Percentiles rank a stretch among this genome's conserved stretches.
phyloP scores from a whole-genome alignment of 2,113 vertebrate genomes.

The Pyrgilauda ruficollis region DNA sequence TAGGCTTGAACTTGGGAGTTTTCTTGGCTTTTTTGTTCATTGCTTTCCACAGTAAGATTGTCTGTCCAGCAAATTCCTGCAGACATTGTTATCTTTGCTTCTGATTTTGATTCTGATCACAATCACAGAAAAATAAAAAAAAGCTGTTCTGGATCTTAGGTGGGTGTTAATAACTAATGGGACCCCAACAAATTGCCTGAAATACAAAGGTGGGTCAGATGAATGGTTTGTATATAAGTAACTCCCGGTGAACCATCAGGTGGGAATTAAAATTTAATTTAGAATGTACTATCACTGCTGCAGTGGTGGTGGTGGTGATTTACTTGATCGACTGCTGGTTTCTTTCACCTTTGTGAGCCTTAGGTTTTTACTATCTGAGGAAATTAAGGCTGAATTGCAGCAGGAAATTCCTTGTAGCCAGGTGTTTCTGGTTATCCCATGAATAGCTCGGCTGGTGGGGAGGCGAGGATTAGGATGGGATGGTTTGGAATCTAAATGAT shows the following conservation, averaged over 20 bases:
- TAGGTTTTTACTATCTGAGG: slow-evolving; percentile 82
- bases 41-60: background rate
- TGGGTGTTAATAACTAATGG: slow-evolving; percentile 67
- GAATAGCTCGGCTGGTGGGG: slow-evolving; percentile 69
- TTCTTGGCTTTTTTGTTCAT: background rate
- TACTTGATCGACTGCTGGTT: slow-evolving; percentile 82
- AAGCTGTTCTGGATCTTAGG: background rate
- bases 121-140: background rate
- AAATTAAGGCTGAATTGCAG: slow-evolving; percentile 85
- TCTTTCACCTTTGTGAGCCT: slow-evolving; percentile 81
- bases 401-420: slow-evolving; percentile 86
- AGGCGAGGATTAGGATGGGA: slow-evolving; percentile 63
- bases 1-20: background rate
- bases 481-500: slow-evolving; percentile 69
- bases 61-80: background rate
- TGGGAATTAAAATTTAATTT: slow-evolving; percentile 88
- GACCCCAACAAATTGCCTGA: slow-evolving; percentile 39
- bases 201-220: slow-evolving; percentile 51
- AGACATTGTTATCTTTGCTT: background rate
- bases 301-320: slow-evolving; percentile 74
- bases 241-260: slow-evolving; percentile 74
- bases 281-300: slow-evolving; percentile 73
- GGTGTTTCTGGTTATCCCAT: slow-evolving; percentile 82
- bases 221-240: slow-evolving; percentile 68
- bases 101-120: slow-evolving; percentile 37